phyloP scores from a whole-genome alignment of 2,888 invertebrate species.

The Pammene fasciana region DNA sequence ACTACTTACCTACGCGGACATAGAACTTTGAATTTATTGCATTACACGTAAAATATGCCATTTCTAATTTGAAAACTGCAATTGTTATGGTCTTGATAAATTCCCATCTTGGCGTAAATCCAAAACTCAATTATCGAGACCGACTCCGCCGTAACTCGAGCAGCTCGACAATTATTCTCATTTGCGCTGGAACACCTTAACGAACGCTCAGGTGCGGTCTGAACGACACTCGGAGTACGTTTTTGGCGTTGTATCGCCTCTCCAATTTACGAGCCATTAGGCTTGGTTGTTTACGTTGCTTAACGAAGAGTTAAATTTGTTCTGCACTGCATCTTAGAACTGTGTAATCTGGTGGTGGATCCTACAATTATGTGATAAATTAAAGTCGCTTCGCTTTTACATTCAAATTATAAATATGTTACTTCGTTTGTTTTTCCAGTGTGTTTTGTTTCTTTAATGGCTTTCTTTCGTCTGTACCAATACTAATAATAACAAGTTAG shows the following conservation, averaged over 20 bases:
- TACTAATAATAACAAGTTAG: no score
- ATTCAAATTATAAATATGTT: no score
- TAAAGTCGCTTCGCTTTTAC: no score
- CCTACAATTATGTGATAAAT: no score
- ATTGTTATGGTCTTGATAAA: conserved; percentile 9
- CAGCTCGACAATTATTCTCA: conserved; percentile 42
- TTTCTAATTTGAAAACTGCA: no score
- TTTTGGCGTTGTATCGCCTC: conserved; percentile 40
- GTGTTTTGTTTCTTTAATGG: no score
- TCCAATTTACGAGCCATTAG: conserved; percentile 39
- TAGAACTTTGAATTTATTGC: no score
- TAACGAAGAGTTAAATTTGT: conserved; percentile 32
- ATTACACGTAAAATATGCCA: no score
- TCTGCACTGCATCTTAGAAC: conserved; percentile 11
- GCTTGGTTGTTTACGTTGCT: conserved; percentile 33
- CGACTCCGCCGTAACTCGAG: conserved; percentile 40
- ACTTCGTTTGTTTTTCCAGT: no score
- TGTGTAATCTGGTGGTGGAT: conserved; percentile 5
- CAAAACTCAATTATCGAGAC: conserved; percentile 42
- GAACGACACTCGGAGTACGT: conserved; percentile 40
- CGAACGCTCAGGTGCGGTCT: conserved; percentile 43
- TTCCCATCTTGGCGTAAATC: conserved; percentile 37
- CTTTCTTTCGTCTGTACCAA: no score
- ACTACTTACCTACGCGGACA: no score
- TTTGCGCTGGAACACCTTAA: conserved; percentile 42